Evolutionary conservation across 2,113 vertebrate species (phyloP), one percentile per base, ranked within the genome.

Genomic region (Bubo blakistoni): DNA sequence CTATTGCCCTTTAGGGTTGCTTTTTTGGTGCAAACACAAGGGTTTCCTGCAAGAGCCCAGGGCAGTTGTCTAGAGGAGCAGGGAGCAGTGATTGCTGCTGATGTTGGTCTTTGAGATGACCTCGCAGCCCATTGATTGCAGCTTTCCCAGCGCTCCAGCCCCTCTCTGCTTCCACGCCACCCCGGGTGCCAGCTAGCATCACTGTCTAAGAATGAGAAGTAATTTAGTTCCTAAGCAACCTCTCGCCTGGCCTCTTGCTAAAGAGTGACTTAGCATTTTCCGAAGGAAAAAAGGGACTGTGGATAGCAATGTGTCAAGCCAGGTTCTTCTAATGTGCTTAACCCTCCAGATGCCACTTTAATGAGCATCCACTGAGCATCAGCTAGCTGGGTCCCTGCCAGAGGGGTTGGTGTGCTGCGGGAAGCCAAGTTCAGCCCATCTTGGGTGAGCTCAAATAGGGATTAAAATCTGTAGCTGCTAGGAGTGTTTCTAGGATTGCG

Each of bases 221-320:
- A 61, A 96, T 97, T 96, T 93, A 97, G 97, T 97, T 97, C 88
- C 97, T 96, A 97, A 97, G 97, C 97, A 97, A 97, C 97, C 96
- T 95, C 94, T 95, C 1, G 52, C 81, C 94, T 96, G 94, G 97
- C 96, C 94, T 96, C 91, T 96, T 71, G 91, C 95, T 97, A 67
- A 91, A 93, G 89, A 96, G 91, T 97, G 95, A 95, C 94, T 97
- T 97, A 89, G 91, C 91, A 90, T 96, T 96, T 95, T 96, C 97
- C 86, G 0, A 82, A 86, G 55, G 38, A 76, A 92, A 78, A 84
- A 76, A 77, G 76, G 69, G n/a, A 7, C 52, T 42, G 42, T 46
- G 72, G 90, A 70, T 86, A 94, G 63, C 51, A n/a, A 9, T 80
- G 22, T 83, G 73, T 84, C 84, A 38, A 91, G 67, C 51, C 65